Evolutionary conservation across 2,888 invertebrate genomes (phyloP), one percentile per base, ranked within the genome.

Genomic region (Trichacis sp.): DNA sequence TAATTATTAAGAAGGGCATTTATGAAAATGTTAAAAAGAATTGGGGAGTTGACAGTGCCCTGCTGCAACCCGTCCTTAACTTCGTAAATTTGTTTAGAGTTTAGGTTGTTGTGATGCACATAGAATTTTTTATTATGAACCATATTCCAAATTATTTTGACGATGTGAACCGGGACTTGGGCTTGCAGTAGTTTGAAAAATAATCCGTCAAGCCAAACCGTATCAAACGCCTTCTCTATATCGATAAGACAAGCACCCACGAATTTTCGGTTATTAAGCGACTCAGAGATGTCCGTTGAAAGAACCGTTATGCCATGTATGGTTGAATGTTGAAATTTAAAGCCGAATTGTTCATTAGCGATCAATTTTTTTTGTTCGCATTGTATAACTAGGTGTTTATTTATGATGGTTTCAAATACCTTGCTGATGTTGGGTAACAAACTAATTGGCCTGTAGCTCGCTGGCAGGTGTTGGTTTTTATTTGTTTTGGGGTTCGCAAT

Each of bases 351-450:
- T 6, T 40, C 17, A 1, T 68, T 53, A 0, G 68, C 59, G 1
- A 72, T 64, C 1, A 71, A 40, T 8, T 62, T 53, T 14, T 64
- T 60, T 8, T 5, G 1, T 20, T 45, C 36, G 18, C 60, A 58
- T 12, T 56, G 33, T 2, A 45, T 4, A 1, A 14, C 1, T 1
- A 68, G 1, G 1, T 49, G 2, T 0, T 63, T 56, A 17, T 70
- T 68, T 0, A 75, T 36, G 0, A 71, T 6, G 0, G 47, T 53
- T 64, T 75, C 74, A 17, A 66, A 72, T 0, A 76, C 20, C 66
- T 75, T 73, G 11, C 71, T 69, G 0, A 75, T 57, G n/a, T 70
- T 71, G 0, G 71, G 71, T 1, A 74, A 49, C 0, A 74, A 43
- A 12, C 73, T 70, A 4, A 75, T 74, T 1, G 73, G 73, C 9